Percentiles rank a stretch among this genome's conserved stretches.
Conservation (phyloP, 2,113 vertebrate genomes). For the Corvus moneduloides region DNA sequence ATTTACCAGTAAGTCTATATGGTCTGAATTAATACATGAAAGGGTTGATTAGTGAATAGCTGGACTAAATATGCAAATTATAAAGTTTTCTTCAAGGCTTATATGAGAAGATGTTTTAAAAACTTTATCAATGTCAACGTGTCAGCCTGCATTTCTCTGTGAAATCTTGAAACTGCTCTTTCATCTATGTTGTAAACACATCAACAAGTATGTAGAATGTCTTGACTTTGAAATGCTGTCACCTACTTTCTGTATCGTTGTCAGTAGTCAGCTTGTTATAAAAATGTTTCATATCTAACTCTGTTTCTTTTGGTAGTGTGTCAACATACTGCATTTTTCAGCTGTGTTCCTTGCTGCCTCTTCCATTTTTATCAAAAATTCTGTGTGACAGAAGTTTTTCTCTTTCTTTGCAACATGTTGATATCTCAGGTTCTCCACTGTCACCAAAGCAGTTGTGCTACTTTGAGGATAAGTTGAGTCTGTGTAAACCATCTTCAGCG, state of each 20-base stretch:
- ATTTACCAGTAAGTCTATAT: neutral
- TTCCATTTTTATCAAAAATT: constrained; percentile 65
- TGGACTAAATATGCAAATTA: constrained; percentile 62
- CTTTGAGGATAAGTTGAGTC: constrained; percentile 43
- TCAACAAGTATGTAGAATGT: constrained; percentile 72
- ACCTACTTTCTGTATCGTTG: constrained; percentile 69
- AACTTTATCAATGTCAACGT: constrained; percentile 62
- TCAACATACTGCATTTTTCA: constrained; percentile 41
- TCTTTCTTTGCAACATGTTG: constrained; percentile 46
- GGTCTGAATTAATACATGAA: neutral
- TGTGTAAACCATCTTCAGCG: constrained; percentile 25
- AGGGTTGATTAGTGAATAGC: neutral
- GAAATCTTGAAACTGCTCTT: constrained; percentile 64
- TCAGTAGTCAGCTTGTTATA: constrained; percentile 71
- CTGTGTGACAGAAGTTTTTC: constrained; percentile 49
- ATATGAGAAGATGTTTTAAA: constrained; percentile 46
- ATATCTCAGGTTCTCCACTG: constrained; percentile 35
- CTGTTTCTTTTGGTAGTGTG: constrained; percentile 59
- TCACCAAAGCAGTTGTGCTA: constrained; percentile 47
- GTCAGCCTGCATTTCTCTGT: constrained; percentile 52
- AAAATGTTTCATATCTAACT: constrained; percentile 63
- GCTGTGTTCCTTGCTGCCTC: constrained; percentile 24
- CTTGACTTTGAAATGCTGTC: constrained; percentile 73
- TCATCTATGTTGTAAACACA: constrained; percentile 74
- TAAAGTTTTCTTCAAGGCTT: constrained; percentile 56